A percentile compares a stretch with the other conserved stretches of the same genome.
These are phyloP conservation scores for Theretra japonica DNA, from an alignment of 2,888 invertebrate species.

Conservation along the genomic window DNA sequence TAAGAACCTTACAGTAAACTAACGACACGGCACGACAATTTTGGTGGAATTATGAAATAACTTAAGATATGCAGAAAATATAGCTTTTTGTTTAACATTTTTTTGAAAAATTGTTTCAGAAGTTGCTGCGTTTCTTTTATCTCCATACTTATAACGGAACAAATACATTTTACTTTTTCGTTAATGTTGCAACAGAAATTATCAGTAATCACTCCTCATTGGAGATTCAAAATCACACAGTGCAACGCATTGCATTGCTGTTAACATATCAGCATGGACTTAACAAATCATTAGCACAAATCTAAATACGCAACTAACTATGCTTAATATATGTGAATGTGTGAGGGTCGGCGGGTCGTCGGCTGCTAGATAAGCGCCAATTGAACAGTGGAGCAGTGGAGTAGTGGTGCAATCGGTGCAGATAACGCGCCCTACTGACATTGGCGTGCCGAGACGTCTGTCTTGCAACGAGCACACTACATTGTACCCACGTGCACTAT, in stretches of 20 bases:
- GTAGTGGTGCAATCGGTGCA: slow-evolving; percentile 25
- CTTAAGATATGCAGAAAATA: too few species aligned
- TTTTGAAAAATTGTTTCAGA: too few species aligned
- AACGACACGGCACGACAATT: too few species aligned
- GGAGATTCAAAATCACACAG: neutral
- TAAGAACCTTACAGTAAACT: too few species aligned
- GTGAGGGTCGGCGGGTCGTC: neutral
- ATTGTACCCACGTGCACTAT: neutral
- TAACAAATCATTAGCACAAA: slow-evolving; percentile 3
- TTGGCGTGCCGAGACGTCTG: slow-evolving; percentile 16
- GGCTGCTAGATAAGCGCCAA: slow-evolving; percentile 16
- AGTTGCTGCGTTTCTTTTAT: too few species aligned
- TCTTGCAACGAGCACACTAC: neutral
- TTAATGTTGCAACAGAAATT: too few species aligned
- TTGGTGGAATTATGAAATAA: too few species aligned
- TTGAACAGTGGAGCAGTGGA: slow-evolving; percentile 17
- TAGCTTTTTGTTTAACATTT: too few species aligned
- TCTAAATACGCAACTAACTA: neutral
- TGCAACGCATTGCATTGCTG: neutral
- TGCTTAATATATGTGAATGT: slow-evolving; percentile 8
- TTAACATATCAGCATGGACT: neutral
- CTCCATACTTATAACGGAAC: too few species aligned
- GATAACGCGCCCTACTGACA: slow-evolving; percentile 19
- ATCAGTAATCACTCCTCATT: too few species aligned
- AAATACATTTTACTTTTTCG: too few species aligned